Conservation (phyloP, 2,797 vertebrate species). For the Pseudotriccus pelzelni region DNA sequence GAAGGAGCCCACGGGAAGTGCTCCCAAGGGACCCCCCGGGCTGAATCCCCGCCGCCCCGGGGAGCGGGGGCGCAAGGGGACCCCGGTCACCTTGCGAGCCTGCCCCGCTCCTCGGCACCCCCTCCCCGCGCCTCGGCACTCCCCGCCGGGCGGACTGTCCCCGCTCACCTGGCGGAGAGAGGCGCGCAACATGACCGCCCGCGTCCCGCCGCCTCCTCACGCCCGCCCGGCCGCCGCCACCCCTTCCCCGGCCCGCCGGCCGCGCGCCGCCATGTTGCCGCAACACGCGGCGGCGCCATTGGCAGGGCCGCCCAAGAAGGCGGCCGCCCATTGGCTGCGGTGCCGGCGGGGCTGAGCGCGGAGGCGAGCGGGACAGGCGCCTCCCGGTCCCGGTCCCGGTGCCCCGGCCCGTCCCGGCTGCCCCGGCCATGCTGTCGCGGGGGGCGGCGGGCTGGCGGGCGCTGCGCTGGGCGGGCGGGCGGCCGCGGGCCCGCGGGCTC, state of each 20-base stretch:
- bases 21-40: no score
- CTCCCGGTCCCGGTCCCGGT: fast-evolving
- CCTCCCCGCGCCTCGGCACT: not conserved
- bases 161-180: slow-evolving; percentile 86
- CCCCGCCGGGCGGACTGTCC: not conserved
- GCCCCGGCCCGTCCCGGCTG: no score
- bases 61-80: fast-evolving
- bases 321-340: slow-evolving; percentile 52
- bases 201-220: not conserved
- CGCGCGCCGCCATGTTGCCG: slow-evolving; percentile 83
- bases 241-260: fast-evolving
- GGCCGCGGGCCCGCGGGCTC: not conserved
- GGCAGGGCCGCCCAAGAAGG: slow-evolving; percentile 40
- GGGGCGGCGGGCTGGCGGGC: not conserved
- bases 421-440: not conserved
- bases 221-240: fast-evolving
- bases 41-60: not conserved
- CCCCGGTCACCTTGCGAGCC: not conserved
- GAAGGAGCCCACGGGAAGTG: fast-evolving
- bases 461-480: not conserved
- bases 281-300: slow-evolving; percentile 75
- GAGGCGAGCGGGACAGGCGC: not conserved
- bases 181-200: slow-evolving; percentile 78
- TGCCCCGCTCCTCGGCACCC: no score
- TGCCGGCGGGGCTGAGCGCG: not conserved